Evolutionary conservation across 2,797 vertebrate genomes (phyloP).

Genomic region (Xyrichtys novacula): DNA sequence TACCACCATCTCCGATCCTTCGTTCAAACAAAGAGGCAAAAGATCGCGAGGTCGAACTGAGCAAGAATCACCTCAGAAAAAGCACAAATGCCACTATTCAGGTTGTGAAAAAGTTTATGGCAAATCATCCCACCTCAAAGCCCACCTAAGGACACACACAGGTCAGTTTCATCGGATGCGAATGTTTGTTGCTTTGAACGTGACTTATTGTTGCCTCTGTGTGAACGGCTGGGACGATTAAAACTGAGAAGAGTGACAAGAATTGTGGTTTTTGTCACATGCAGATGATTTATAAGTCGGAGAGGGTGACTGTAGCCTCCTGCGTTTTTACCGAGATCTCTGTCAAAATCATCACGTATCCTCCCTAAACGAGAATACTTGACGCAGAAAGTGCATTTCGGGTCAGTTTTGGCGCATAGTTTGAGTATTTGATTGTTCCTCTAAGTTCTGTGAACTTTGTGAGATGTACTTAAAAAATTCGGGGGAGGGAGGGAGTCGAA

Average conservation of each 20-base stretch:
- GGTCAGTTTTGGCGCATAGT: not conserved
- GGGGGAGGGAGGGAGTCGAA: slow-evolving; percentile 55
- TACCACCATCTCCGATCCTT: slow-evolving; percentile 88
- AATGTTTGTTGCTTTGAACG: slow-evolving; percentile 64
- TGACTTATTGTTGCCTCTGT: slow-evolving; percentile 63
- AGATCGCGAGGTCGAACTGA: slow-evolving; percentile 90
- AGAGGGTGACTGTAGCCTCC: slow-evolving; percentile 1
- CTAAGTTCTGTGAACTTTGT: slow-evolving; percentile 70
- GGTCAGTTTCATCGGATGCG: slow-evolving; percentile 89
- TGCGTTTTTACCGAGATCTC: slow-evolving; percentile 16
- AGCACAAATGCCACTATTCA: slow-evolving; percentile 99
- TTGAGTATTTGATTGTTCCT: slow-evolving; percentile 26
- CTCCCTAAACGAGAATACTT: slow-evolving; percentile 19
- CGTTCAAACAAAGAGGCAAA: slow-evolving; percentile 95
- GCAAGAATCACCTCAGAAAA: slow-evolving; percentile 94
- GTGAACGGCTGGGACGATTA: slow-evolving; percentile 18
- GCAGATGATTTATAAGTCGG: slow-evolving; percentile 1
- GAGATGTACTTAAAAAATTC: slow-evolving; percentile 66
- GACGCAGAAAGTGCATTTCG: not conserved
- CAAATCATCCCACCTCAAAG: slow-evolving; percentile 99
- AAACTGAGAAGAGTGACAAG: slow-evolving; percentile 24
- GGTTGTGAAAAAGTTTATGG: slow-evolving; percentile 99
- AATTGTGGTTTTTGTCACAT: slow-evolving; percentile 41
- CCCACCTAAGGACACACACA: slow-evolving; percentile 99
- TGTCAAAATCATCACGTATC: slow-evolving; percentile 25